These are phyloP conservation scores for Sussaba pulchella DNA, from an alignment of 2,888 invertebrate genomes.

Conservation along the genomic window DNA sequence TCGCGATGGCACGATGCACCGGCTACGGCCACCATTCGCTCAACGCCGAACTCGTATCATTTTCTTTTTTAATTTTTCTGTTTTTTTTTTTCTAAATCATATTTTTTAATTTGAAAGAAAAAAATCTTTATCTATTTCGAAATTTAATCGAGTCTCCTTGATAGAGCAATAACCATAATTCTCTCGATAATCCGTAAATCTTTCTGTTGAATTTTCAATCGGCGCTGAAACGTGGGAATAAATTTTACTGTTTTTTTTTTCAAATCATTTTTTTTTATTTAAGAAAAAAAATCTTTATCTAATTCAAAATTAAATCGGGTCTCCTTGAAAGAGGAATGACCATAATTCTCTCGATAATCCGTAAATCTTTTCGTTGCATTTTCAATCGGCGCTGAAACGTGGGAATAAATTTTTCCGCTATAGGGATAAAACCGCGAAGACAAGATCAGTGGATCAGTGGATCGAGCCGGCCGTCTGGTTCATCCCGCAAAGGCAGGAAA, in stretches of 20 bases:
- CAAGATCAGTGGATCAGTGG: conserved; percentile 57
- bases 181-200: conserved; percentile 25
- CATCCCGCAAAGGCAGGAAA: conserved; percentile 41
- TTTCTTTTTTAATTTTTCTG: conserved; percentile 25
- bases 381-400: conserved; percentile 5
- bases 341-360: conserved; percentile 12
- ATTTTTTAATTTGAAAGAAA: neutral
- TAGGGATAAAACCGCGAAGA: conserved; percentile 14
- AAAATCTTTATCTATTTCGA: no score
- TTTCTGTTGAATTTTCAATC: conserved; percentile 30
- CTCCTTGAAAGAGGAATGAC: no score
- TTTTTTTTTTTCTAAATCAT: conserved; percentile 2
- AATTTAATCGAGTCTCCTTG: no score
- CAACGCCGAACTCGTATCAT: conserved; percentile 60
- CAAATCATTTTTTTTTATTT: no score
- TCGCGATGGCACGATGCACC: conserved; percentile 53
- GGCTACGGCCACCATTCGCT: conserved; percentile 49
- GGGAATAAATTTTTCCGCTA: neutral
- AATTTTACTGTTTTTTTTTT: neutral
- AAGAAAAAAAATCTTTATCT: no score
- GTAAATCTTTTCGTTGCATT: conserved; percentile 38
- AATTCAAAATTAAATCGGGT: no score
- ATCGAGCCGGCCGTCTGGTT: conserved; percentile 27
- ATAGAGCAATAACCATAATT: no score
- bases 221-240: neutral